Evolutionary conservation across 1,140 invertebrate genomes (phyloP), one percentile per base, ranked within the genome.

Genomic region (Aphaenogaster ashmeadi): DNA sequence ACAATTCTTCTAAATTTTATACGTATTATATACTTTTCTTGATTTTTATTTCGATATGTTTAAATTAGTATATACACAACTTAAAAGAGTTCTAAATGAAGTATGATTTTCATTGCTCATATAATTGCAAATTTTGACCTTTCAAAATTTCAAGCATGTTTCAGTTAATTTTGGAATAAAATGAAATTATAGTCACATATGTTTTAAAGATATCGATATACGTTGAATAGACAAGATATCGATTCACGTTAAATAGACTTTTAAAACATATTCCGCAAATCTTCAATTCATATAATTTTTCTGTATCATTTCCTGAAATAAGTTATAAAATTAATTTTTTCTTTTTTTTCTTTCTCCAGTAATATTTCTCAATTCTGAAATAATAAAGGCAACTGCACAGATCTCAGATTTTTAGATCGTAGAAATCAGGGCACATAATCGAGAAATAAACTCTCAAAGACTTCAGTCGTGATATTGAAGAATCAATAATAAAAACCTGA

Each of bases 401-500:
- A 47, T 8, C 3, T 7, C 11, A 47, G 67, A 27, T 47, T 47
- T 3, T 47, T 47, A 47, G 36, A 0, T 47, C 67, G 1, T 69
- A 69, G 67, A 69, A 69, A 71, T 47, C 67, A 13, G 67, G 41
- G 21, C 27, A 60, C 7, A 38, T 9, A 60, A 74, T n/a, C 47
- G 18, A 74, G 47, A 50, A 36, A 58, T 18, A 13, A 41, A 60
- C 13, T n/a, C 6, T 27, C 58, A 60, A 21, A 50, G 21, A 50
- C 13, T 15, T 18, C 36, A 41, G 18, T 64, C 44, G 44, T 62
- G 3, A 50, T 36, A 18, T 0, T 15, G 4, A 56, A 56, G 15
- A 56, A 81, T 41, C n/a, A 18, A 56, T 33, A 27, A 83, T 21
- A 58, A 83, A 71, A 56, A 44, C 0, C 11, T 1, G 27, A 72